Evolutionary conservation across 2,888 invertebrate species (phyloP).

Genomic region (Cephus runcator): DNA sequence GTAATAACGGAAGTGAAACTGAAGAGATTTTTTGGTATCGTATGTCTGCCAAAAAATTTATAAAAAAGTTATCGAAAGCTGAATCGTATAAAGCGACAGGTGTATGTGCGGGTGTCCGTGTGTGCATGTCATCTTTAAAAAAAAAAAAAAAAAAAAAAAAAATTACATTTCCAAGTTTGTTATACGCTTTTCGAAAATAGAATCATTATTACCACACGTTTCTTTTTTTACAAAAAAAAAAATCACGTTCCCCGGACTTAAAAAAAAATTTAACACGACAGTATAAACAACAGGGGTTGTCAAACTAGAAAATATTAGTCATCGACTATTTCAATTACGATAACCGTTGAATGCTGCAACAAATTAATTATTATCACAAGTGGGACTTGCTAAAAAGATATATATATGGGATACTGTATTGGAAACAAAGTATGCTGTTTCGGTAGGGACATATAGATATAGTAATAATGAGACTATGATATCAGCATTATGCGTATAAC

Average conservation of each 20-base stretch:
- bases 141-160: conserved; percentile 30
- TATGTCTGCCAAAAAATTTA: not conserved
- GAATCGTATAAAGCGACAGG: not conserved
- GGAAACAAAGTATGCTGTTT: not conserved
- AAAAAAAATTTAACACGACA: not conserved
- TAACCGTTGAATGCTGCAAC: not conserved
- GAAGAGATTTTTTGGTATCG: not conserved
- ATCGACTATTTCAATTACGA: not conserved
- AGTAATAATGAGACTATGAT: conserved; percentile 14
- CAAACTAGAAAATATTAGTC: not conserved
- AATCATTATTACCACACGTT: not conserved
- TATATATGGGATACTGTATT: not conserved
- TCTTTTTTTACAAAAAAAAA: not conserved
- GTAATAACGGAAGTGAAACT: not conserved
- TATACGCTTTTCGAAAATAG: conserved; percentile 9
- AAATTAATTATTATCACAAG: not conserved
- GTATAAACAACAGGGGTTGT: not conserved
- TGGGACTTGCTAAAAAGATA: not conserved
- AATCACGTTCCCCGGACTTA: not conserved
- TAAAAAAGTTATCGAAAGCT: not conserved
- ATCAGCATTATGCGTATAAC: conserved; percentile 9
- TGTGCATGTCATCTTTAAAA: not conserved
- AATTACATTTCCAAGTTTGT: conserved; percentile 45
- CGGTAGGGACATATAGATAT: conserved; percentile 9
- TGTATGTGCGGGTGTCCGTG: not conserved